Conservation (phyloP, 1,140 invertebrate species). For the Aradophagus sp. region DNA sequence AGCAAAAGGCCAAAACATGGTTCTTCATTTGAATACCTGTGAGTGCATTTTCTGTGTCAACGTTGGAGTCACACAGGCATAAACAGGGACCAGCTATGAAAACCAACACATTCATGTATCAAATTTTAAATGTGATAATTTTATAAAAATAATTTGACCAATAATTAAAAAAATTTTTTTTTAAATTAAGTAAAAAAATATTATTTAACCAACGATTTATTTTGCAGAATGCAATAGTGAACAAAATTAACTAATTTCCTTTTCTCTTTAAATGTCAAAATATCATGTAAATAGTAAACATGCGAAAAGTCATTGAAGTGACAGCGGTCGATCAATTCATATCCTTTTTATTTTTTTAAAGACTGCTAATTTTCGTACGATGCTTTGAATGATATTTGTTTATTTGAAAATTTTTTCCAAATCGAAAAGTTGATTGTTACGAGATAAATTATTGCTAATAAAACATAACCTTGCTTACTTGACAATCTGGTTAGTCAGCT, state of each 20-base stretch:
- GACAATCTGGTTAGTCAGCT: no score
- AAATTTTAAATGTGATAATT: constrained; percentile 5
- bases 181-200: no score
- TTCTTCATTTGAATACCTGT: constrained; percentile 63
- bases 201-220: no score
- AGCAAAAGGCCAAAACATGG: no score
- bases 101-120: constrained; percentile 45
- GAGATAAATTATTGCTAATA: background rate
- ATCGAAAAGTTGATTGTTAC: background rate
- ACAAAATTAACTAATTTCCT: no score
- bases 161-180: background rate
- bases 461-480: constrained; percentile 1
- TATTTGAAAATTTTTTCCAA: background rate
- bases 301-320: no score
- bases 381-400: background rate
- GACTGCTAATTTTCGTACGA: background rate
- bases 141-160: constrained; percentile 1
- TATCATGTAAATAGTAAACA: no score
- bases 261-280: no score
- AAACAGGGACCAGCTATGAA: constrained; percentile 61
- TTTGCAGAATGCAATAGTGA: no score
- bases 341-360: no score
- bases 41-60: constrained; percentile 63
- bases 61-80: constrained; percentile 55
- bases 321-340: no score